Evolutionary conservation across 2,888 invertebrate genomes (phyloP).

Genomic region (Mechanitis mazaeus): DNA sequence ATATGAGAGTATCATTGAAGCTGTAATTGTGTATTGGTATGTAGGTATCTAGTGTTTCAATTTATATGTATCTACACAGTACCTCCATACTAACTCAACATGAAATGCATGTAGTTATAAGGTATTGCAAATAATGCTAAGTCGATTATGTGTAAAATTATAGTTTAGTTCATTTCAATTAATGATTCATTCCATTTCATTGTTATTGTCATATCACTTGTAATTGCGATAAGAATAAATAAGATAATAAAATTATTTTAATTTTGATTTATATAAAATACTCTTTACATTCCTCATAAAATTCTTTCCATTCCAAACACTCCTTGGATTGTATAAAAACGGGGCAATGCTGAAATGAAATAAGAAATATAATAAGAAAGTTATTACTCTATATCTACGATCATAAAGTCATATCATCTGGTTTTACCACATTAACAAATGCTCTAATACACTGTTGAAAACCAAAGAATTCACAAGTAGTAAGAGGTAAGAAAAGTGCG

Average conservation of each 20-base stretch:
- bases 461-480: slow-evolving; percentile 39
- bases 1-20: slow-evolving; percentile 51
- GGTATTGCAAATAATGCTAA: slow-evolving; percentile 43
- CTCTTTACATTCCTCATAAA: slow-evolving; percentile 48
- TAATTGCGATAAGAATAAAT: slow-evolving; percentile 53
- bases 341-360: slow-evolving; percentile 55
- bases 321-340: slow-evolving; percentile 34
- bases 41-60: slow-evolving; percentile 41
- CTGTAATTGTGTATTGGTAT: slow-evolving; percentile 62
- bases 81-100: slow-evolving; percentile 49
- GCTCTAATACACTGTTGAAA: slow-evolving; percentile 47
- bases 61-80: slow-evolving; percentile 28
- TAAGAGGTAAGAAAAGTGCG: slow-evolving; percentile 38
- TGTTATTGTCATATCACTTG: slow-evolving; percentile 32
- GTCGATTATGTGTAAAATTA: slow-evolving; percentile 44
- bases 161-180: slow-evolving; percentile 27
- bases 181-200: slow-evolving; percentile 48
- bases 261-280: slow-evolving; percentile 36
- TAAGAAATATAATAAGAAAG: slow-evolving; percentile 7
- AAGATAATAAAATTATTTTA: slow-evolving; percentile 37
- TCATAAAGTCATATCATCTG: neutral
- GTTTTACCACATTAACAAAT: slow-evolving; percentile 42
- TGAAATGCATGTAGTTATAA: slow-evolving; percentile 51
- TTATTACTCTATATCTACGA: neutral
- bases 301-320: slow-evolving; percentile 44